Evolutionary conservation across 1,140 invertebrate species (phyloP).

Genomic region (Pinna nobilis): DNA sequence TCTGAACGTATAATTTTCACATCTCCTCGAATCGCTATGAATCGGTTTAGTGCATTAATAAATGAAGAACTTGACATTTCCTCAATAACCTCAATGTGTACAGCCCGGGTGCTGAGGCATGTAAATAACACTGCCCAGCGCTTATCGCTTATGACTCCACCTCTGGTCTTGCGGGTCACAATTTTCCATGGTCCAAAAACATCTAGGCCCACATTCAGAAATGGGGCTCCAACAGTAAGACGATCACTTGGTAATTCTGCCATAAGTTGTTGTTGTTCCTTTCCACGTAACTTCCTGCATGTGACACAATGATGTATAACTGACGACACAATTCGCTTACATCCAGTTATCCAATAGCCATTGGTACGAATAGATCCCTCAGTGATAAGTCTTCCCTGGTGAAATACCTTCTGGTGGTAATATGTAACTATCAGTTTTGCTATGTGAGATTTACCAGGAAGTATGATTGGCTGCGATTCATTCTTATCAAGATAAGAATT

Average conservation of each 20-base stretch:
- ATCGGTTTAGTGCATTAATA: slow-evolving; percentile 48
- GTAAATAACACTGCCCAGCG: slow-evolving; percentile 51
- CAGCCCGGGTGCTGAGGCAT: slow-evolving; percentile 29
- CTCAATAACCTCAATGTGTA: slow-evolving; percentile 52
- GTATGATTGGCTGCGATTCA: slow-evolving; percentile 20
- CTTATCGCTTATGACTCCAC: slow-evolving; percentile 34
- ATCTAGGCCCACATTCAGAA: slow-evolving; percentile 35
- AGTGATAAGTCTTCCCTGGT: slow-evolving; percentile 25
- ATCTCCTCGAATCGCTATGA: slow-evolving; percentile 43
- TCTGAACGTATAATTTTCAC: slow-evolving; percentile 43
- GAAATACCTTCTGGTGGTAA: slow-evolving; percentile 12
- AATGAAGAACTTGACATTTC: slow-evolving; percentile 44
- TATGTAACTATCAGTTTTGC: slow-evolving; percentile 13
- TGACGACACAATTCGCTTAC: slow-evolving; percentile 14
- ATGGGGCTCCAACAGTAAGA: slow-evolving; percentile 9
- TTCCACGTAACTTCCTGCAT: slow-evolving; percentile 21
- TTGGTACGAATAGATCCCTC: slow-evolving; percentile 6
- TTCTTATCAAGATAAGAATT: neutral
- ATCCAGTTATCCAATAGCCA: slow-evolving; percentile 35
- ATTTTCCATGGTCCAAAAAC: slow-evolving; percentile 37
- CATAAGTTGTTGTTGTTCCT: slow-evolving; percentile 18
- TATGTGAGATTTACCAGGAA: slow-evolving; percentile 24
- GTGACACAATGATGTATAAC: slow-evolving; percentile 11
- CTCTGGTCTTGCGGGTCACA: slow-evolving; percentile 21
- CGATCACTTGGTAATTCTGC: slow-evolving; percentile 39